Conservation (phyloP, 2,888 invertebrate species). For the Nymphalis c-album region DNA sequence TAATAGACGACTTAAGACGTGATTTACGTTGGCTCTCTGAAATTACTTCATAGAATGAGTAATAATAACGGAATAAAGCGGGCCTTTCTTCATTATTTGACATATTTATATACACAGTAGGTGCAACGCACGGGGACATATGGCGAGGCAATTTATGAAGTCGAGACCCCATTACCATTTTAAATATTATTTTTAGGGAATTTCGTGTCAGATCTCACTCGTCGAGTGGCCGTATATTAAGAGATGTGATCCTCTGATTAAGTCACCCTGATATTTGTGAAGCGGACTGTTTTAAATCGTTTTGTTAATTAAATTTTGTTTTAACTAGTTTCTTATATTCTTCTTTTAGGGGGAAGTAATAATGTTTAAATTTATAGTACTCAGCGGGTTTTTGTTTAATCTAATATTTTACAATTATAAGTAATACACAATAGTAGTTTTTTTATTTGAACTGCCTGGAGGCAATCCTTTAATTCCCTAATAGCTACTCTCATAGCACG, state of each 20-base stretch:
- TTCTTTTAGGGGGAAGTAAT: neutral
- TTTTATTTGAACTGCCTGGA: too few species aligned
- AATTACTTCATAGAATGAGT: neutral
- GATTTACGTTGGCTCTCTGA: too few species aligned
- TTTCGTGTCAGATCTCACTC: constrained; percentile 82
- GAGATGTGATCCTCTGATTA: constrained; percentile 81
- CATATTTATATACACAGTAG: constrained; percentile 81
- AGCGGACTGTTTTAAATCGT: constrained; percentile 60
- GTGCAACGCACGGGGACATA: constrained; percentile 77
- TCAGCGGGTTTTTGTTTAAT: too few species aligned
- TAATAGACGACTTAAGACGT: too few species aligned
- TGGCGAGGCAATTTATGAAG: constrained; percentile 81
- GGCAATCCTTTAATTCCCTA: too few species aligned
- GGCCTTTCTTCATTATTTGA: constrained; percentile 76
- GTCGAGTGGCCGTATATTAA: constrained; percentile 75
- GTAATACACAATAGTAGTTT: too few species aligned
- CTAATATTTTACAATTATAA: too few species aligned
- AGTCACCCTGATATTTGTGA: constrained; percentile 70
- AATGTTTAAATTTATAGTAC: neutral
- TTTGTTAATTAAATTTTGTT: constrained; percentile 73
- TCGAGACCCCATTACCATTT: constrained; percentile 79
- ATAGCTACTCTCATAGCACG: too few species aligned
- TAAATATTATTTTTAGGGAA: constrained; percentile 83
- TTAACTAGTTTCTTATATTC: constrained; percentile 34
- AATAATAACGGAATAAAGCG: constrained; percentile 52